These are phyloP conservation scores for Pan paniscus DNA, from an alignment of 2,113 vertebrate species.

Conservation along the genomic window DNA sequence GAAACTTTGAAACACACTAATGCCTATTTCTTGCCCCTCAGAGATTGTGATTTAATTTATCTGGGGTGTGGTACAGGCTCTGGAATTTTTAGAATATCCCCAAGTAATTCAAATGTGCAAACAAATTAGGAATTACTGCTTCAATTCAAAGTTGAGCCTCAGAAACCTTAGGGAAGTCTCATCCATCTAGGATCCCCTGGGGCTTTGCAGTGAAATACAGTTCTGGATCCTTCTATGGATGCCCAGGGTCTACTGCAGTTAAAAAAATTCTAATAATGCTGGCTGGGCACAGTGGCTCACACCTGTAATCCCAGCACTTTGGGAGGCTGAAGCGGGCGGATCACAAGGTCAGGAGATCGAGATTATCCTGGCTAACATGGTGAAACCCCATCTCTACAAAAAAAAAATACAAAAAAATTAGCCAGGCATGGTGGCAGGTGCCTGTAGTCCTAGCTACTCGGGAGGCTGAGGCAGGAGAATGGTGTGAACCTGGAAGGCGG, in stretches of 20 bases:
- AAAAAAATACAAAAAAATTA: too few relatives aligned
- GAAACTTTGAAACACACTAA: neutral
- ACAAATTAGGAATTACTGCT: neutral
- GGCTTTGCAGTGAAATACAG: neutral
- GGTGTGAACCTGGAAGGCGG: too few relatives aligned
- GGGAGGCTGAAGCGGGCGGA: too few relatives aligned
- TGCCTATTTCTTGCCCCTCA: neutral
- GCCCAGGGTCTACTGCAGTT: neutral
- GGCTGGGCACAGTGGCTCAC: too few relatives aligned
- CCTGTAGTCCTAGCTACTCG: too few relatives aligned
- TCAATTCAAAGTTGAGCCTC: neutral
- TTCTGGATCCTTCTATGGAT: neutral
- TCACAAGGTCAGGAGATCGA: too few relatives aligned
- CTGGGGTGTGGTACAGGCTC: neutral
- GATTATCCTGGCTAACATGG: too few relatives aligned
- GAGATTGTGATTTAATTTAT: neutral
- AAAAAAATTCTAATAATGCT: neutral
- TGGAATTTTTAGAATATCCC: neutral
- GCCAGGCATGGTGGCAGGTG: too few relatives aligned
- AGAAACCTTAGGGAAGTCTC: neutral
- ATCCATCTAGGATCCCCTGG: neutral
- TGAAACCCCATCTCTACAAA: too few relatives aligned
- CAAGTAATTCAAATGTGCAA: neutral
- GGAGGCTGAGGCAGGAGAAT: too few relatives aligned
- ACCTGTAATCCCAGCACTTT: too few relatives aligned